Evolutionary conservation across 2,113 vertebrate genomes (phyloP).

Genomic region (Platysteira castanea): DNA sequence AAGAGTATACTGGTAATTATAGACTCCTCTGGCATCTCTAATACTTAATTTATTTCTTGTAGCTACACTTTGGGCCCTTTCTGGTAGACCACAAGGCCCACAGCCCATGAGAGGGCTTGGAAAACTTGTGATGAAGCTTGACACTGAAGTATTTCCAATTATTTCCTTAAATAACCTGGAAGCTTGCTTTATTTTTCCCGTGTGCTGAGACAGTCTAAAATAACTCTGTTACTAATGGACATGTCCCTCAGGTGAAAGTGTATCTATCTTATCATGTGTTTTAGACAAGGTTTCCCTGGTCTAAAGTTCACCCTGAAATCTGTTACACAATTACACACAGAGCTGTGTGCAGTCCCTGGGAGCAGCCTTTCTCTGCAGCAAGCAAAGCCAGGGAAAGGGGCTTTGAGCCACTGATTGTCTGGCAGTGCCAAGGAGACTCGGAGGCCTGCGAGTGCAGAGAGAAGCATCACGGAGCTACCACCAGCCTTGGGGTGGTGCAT

Average conservation of each 20-base stretch:
- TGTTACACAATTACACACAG: neutral
- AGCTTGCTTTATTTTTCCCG: neutral
- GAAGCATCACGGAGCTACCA: neutral
- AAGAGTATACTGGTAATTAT: neutral
- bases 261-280: neutral
- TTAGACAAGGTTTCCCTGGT: neutral
- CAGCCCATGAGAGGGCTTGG: constrained; percentile 77
- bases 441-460: neutral
- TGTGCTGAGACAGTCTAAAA: neutral
- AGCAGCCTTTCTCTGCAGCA: neutral
- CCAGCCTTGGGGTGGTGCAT: neutral
- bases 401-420: neutral
- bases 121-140: constrained; percentile 80
- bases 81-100: constrained; percentile 74
- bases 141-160: constrained; percentile 78
- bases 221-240: neutral
- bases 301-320: neutral
- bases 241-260: neutral
- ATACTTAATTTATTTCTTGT: neutral
- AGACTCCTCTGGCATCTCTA: neutral
- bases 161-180: neutral
- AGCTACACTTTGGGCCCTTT: constrained; percentile 73
- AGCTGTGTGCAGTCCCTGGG: neutral
- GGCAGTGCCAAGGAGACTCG: neutral
- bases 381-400: neutral